These are phyloP conservation scores for Oophaga sylvatica DNA, from an alignment of 2,797 vertebrate genomes.

Conservation along the genomic window DNA sequence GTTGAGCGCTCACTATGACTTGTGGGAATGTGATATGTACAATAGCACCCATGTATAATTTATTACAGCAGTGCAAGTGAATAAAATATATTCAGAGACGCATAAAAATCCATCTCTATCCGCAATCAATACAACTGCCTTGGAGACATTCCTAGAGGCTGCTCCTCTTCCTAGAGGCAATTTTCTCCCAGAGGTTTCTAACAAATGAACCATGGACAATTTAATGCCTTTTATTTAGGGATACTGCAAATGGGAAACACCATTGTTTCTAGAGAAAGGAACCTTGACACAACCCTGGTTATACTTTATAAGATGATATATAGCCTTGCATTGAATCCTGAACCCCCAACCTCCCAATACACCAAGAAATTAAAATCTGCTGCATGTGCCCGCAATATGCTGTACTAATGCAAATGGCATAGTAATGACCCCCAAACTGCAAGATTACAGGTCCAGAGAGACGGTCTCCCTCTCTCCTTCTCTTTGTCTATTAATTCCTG, in stretches of 20 bases:
- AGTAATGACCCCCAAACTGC: background rate
- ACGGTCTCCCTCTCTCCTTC: background rate
- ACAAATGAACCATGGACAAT: slow-evolving; percentile 18
- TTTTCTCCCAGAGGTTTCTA: slow-evolving; percentile 13
- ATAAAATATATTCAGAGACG: slow-evolving; percentile 32
- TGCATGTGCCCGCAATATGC: slow-evolving; percentile 26
- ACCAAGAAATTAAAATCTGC: slow-evolving; percentile 13
- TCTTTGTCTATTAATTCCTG: background rate
- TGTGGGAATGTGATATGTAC: slow-evolving; percentile 15
- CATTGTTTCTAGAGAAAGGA: background rate
- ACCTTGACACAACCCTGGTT: slow-evolving; percentile 13
- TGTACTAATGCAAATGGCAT: slow-evolving; percentile 2
- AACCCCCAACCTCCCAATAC: background rate
- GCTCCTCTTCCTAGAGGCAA: slow-evolving; percentile 36
- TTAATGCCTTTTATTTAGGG: slow-evolving; percentile 17
- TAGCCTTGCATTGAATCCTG: background rate
- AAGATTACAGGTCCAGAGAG: background rate
- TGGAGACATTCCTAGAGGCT: slow-evolving; percentile 42
- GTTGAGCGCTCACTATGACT: background rate
- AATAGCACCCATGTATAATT: slow-evolving; percentile 52
- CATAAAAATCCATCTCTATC: slow-evolving; percentile 26
- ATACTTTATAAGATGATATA: background rate
- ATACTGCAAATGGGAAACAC: slow-evolving; percentile 1
- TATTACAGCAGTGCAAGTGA: slow-evolving; percentile 25
- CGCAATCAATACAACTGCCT: slow-evolving; percentile 40